Base-by-base conservation (phyloP, 2,888 invertebrate genomes). In the Tetrapedia diversipes region DNA sequence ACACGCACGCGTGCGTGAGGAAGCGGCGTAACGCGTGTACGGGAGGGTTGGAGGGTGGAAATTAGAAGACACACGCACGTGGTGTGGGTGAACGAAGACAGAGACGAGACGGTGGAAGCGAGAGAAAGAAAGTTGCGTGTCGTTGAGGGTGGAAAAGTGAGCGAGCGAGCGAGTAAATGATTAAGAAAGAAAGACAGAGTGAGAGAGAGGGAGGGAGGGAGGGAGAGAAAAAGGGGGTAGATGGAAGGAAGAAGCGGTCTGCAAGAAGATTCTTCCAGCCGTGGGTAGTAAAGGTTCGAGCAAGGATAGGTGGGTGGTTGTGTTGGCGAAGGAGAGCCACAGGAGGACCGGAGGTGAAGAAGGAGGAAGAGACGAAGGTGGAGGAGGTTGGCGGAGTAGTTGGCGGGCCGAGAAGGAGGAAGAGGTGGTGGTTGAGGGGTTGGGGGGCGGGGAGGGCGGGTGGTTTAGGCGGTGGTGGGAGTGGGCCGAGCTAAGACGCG, bases 401-500 rank as follows among this genome's bases (percentile, higher is more conserved):
- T 56, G 76, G n/a, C n/a, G n/a, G n/a, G n/a, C n/a, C n/a, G 66
- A 56, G 41, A 49, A 53, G 71, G 59, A 27, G 76, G 51, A 34
- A 47, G 51, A 19, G 63, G 51, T 37, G 69, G 54, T 2, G 57
- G 60, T 45, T 68, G 43, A 27, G 60, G 43, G 24, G 69, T 45
- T 51, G 63, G 39, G 64, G 27, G 47, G 71, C 34, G 49, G 81
- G 77, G 83, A 80, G 65, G 77, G 80, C 81, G 87, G 85, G 83
- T 80, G 77, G 83, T 83, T 82, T 83, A 81, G 86, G 32, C 83
- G 79, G 77, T 81, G 77, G 86, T 84, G 80, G 81, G 82, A 82
- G 87, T 87, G 86, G 87, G 87, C 89, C 89, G 89, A 90, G 89
- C 90, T 90, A 91, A 90, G 90, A 90, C 91, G 90, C 89, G 90